Percentiles rank a stretch among this genome's conserved stretches.
These are phyloP conservation scores for Alectoris magna DNA, from an alignment of 2,797 vertebrate genomes.

Conservation along the genomic window DNA sequence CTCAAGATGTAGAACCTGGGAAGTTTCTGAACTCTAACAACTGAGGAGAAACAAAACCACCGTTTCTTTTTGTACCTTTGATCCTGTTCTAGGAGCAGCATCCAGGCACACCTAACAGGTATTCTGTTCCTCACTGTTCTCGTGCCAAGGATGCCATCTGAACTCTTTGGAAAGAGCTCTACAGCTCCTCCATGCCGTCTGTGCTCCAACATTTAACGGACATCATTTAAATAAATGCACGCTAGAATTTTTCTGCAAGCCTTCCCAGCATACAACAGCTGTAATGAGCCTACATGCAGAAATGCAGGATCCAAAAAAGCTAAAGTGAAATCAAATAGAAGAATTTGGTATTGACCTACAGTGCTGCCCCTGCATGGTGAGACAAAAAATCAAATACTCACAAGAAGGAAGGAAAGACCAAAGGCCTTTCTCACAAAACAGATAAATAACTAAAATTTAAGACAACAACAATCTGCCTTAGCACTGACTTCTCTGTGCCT, in stretches of 20 bases:
- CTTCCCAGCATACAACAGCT: background rate
- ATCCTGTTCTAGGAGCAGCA: constrained; percentile 35
- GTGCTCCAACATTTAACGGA: background rate
- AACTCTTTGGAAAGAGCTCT: constrained; percentile 3
- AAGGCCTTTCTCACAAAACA: background rate
- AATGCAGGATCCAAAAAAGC: background rate
- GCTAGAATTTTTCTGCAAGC: background rate
- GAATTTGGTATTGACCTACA: background rate
- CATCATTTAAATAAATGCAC: constrained; percentile 12
- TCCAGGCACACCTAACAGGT: background rate
- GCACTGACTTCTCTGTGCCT: background rate
- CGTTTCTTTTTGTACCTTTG: constrained; percentile 32
- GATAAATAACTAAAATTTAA: no score
- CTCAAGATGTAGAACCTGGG: constrained; percentile 60
- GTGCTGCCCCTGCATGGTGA: background rate
- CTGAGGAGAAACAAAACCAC: constrained; percentile 52
- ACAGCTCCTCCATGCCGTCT: background rate
- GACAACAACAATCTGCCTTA: background rate
- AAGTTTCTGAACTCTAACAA: constrained; percentile 53
- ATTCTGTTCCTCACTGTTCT: constrained; percentile 38
- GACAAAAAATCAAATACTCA: background rate
- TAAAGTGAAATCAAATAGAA: background rate
- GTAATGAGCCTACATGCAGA: background rate
- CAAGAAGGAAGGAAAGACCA: background rate
- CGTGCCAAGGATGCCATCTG: constrained; percentile 30